Conservation (phyloP, 2,888 invertebrate genomes). For the Rhingia rostrata region DNA sequence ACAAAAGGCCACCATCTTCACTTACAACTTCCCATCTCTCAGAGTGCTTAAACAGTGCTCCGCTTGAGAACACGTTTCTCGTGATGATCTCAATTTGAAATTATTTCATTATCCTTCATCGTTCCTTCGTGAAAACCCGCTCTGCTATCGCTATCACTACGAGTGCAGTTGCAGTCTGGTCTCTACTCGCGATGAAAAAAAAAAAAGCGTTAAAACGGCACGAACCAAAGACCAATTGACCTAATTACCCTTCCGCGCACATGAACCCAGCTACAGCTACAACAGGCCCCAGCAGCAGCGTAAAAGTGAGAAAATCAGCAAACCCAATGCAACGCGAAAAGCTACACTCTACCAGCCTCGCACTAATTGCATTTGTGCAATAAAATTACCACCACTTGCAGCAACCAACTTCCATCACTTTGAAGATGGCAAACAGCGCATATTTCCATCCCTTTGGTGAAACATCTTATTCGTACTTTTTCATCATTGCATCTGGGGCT, state of each 20-base stretch:
- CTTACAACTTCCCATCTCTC: background rate
- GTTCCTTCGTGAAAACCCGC: constrained; percentile 1
- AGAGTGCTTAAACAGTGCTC: background rate
- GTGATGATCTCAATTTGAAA: constrained; percentile 55
- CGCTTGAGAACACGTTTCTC: constrained; percentile 12
- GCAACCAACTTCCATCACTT: constrained; percentile 20
- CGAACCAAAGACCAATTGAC: constrained; percentile 58
- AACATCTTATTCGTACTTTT: constrained; percentile 42
- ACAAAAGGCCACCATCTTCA: background rate
- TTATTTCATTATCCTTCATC: constrained; percentile 66
- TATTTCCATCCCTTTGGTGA: constrained; percentile 10
- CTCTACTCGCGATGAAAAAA: constrained; percentile 18
- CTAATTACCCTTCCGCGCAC: constrained; percentile 53
- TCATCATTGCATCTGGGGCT: constrained; percentile 33
- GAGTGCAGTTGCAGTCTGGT: constrained; percentile 6
- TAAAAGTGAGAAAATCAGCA: constrained; percentile 42
- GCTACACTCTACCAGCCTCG: constrained; percentile 25
- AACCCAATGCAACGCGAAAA: constrained; percentile 36
- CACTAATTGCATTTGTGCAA: constrained; percentile 71
- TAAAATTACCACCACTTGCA: constrained; percentile 63
- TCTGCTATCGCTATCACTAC: constrained; percentile 6
- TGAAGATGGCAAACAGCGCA: constrained; percentile 36
- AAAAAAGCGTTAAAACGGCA: too few relatives aligned
- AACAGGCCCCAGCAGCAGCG: background rate
- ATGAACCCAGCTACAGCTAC: background rate